phyloP scores from a whole-genome alignment of 2,888 invertebrate species.

The Acleris sparsana region DNA sequence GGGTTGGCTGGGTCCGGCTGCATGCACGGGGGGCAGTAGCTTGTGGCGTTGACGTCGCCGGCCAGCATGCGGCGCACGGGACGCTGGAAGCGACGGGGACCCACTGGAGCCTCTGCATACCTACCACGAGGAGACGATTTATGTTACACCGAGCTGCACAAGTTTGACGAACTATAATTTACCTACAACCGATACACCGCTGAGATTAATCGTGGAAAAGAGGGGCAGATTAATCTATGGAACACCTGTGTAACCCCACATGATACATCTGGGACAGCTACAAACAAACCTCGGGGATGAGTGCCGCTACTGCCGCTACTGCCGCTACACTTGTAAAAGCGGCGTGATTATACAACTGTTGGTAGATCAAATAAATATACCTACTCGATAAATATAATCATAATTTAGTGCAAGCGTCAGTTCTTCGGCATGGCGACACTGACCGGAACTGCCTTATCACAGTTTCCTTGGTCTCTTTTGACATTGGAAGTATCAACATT shows the following conservation, averaged over 20 bases:
- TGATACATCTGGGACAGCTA: too few relatives aligned
- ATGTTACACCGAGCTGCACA: too few relatives aligned
- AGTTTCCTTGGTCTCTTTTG: slow-evolving; percentile 17
- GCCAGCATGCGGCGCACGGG: slow-evolving; percentile 68
- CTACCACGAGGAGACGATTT: slow-evolving; percentile 45
- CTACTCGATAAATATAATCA: background rate
- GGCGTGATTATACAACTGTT: too few relatives aligned
- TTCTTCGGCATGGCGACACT: slow-evolving; percentile 1
- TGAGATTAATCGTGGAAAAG: too few relatives aligned
- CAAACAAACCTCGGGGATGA: too few relatives aligned
- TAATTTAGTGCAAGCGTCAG: slow-evolving; percentile 3
- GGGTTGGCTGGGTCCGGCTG: slow-evolving; percentile 63
- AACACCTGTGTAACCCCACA: too few relatives aligned
- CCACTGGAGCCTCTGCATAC: slow-evolving; percentile 78
- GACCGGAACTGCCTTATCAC: slow-evolving; percentile 28
- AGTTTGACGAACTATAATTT: too few relatives aligned
- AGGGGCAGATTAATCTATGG: too few relatives aligned
- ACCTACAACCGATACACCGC: too few relatives aligned
- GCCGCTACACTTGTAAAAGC: too few relatives aligned
- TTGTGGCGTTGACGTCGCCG: slow-evolving; percentile 65
- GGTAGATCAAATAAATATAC: too few relatives aligned
- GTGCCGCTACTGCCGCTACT: too few relatives aligned
- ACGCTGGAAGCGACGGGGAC: slow-evolving; percentile 69
- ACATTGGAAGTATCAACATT: slow-evolving; percentile 9
- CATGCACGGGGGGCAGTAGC: slow-evolving; percentile 66